phyloP scores from a whole-genome alignment of 2,888 invertebrate genomes.

The Pogonocherus hispidulus region DNA sequence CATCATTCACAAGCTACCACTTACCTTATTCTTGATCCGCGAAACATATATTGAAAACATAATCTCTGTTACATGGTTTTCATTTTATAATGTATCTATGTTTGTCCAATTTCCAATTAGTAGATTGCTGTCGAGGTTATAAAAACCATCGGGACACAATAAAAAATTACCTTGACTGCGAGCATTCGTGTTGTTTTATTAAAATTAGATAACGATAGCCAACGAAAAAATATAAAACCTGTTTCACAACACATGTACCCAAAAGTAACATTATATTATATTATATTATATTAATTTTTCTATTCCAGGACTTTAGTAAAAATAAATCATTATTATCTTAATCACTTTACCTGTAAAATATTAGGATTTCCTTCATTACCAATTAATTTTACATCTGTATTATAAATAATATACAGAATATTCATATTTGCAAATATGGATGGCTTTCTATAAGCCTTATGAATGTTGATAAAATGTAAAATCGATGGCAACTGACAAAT shows the following conservation, averaged over 20 bases:
- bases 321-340: constrained; percentile 16
- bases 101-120: constrained; percentile 28
- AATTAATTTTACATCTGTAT: background rate
- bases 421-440: too few species aligned
- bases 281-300: constrained; percentile 22
- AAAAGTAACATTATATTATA: constrained; percentile 28
- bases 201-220: constrained; percentile 26
- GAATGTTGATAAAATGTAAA: too few species aligned
- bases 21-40: background rate
- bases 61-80: constrained; percentile 28
- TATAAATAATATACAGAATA: too few species aligned
- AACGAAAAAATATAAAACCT: constrained; percentile 10
- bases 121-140: constrained; percentile 10
- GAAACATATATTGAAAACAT: constrained; percentile 1
- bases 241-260: constrained; percentile 23
- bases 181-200: constrained; percentile 30
- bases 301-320: constrained; percentile 11
- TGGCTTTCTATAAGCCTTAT: too few species aligned
- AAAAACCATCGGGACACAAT: constrained; percentile 25
- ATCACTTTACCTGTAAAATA: background rate
- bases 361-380: constrained; percentile 6
- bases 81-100: constrained; percentile 31
- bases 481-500: too few species aligned
- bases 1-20: background rate
- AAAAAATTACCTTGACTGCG: constrained; percentile 29